Conservation (phyloP, 2,888 invertebrate genomes). For the Zaprionus bogoriensis region DNA sequence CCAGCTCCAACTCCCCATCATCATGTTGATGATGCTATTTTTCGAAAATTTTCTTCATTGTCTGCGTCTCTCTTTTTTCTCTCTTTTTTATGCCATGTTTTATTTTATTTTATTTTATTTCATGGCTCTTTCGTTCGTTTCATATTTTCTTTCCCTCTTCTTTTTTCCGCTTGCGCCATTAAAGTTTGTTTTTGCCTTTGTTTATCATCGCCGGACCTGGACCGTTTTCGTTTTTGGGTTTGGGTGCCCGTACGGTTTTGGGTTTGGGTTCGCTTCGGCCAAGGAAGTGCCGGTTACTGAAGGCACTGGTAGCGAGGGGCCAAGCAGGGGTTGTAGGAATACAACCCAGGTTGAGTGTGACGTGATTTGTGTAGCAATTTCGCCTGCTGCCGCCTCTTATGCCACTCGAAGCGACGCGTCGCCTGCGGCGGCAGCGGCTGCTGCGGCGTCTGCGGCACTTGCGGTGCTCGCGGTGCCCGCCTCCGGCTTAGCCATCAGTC, state of each 20-base stretch:
- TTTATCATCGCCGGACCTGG: conserved; percentile 31
- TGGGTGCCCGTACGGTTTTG: background rate
- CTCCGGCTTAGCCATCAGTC: conserved; percentile 5
- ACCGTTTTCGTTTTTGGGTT: conserved; percentile 13
- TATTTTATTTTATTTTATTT: conserved; percentile 48
- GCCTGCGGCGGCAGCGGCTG: background rate
- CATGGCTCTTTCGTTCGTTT: conserved; percentile 39
- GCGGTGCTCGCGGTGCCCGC: no score
- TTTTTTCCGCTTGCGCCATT: conserved; percentile 42
- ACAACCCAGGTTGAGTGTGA: conserved; percentile 38
- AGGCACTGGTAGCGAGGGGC: no score
- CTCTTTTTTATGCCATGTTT: conserved; percentile 36
- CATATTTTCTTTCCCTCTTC: conserved; percentile 31
- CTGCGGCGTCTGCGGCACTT: background rate
- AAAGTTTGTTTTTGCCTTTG: conserved; percentile 52
- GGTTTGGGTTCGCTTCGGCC: background rate
- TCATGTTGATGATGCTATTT: conserved; percentile 72
- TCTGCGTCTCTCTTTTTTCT: conserved; percentile 15
- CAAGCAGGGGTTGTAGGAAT: conserved; percentile 1
- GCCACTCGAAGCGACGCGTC: conserved; percentile 22
- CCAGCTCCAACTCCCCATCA: conserved; percentile 10
- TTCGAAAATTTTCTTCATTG: conserved; percentile 54
- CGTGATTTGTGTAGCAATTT: conserved; percentile 58
- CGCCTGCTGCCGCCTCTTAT: conserved; percentile 12
- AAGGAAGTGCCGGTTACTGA: no score